These are phyloP conservation scores for Acrobasis consociella DNA, from an alignment of 2,888 invertebrate genomes.

Conservation along the genomic window DNA sequence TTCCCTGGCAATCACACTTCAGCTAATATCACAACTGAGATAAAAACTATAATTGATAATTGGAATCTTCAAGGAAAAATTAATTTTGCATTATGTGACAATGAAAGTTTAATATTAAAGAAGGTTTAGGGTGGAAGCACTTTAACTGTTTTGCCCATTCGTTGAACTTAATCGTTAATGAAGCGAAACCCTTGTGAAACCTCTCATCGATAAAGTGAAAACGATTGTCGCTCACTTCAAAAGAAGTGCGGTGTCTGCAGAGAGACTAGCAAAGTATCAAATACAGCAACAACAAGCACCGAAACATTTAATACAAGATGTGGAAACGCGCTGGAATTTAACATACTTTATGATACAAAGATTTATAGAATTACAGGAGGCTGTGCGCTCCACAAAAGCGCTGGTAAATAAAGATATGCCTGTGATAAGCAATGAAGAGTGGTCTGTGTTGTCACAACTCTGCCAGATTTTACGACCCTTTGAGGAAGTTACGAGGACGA, in stretches of 20 bases:
- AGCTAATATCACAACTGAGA: neutral
- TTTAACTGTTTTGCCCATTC: slow-evolving; percentile 39
- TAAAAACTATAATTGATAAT: neutral
- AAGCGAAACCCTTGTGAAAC: too few relatives aligned
- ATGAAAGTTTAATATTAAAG: slow-evolving; percentile 37
- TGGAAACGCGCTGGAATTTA: slow-evolving; percentile 42
- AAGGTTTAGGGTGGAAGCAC: slow-evolving; percentile 35
- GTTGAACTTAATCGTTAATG: slow-evolving; percentile 29
- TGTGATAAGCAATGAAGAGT: slow-evolving; percentile 32
- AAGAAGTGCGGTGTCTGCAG: slow-evolving; percentile 33
- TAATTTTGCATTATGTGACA: slow-evolving; percentile 41
- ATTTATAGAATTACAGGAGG: slow-evolving; percentile 36
- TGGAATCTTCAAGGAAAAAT: slow-evolving; percentile 30
- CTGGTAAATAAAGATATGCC: slow-evolving; percentile 27
- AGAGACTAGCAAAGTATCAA: slow-evolving; percentile 35
- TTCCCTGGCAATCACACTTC: slow-evolving; percentile 19
- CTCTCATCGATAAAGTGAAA: slow-evolving; percentile 34
- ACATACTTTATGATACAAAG: slow-evolving; percentile 37
- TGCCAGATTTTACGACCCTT: slow-evolving; percentile 32
- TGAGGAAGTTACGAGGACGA: slow-evolving; percentile 30
- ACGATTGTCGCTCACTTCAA: slow-evolving; percentile 32
- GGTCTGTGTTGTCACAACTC: slow-evolving; percentile 21
- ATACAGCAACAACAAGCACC: slow-evolving; percentile 33
- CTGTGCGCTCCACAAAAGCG: slow-evolving; percentile 30
- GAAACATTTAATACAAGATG: slow-evolving; percentile 34